Percentiles rank a stretch among this genome's conserved stretches.
These are phyloP conservation scores for Oscheius myriophilus DNA, from an alignment of 2,888 invertebrate species.

Conservation along the genomic window DNA sequence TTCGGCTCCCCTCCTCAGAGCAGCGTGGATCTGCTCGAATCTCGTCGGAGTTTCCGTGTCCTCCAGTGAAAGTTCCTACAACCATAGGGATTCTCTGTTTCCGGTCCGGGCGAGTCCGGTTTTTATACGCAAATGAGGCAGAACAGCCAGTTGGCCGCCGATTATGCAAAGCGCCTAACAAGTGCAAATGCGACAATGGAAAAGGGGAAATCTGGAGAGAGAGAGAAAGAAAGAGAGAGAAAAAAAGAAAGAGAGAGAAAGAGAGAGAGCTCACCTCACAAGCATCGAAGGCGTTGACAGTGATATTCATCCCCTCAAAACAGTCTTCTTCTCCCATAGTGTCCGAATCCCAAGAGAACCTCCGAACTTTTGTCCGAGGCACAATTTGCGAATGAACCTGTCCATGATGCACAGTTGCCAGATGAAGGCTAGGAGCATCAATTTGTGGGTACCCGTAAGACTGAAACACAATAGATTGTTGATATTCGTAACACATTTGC, in stretches of 20 bases:
- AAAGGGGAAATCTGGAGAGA: not conserved
- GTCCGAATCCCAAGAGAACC: slow-evolving; percentile 21
- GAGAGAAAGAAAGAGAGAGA: too few relatives aligned
- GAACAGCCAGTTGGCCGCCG: slow-evolving; percentile 21
- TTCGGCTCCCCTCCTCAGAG: slow-evolving; percentile 43
- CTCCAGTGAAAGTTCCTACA: slow-evolving; percentile 62
- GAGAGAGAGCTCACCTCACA: slow-evolving; percentile 50
- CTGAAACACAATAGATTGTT: slow-evolving; percentile 34
- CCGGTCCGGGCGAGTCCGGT: slow-evolving; percentile 17
- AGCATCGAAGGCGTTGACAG: slow-evolving; percentile 65
- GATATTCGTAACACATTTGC: not conserved
- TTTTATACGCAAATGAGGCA: slow-evolving; percentile 21
- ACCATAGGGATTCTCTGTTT: slow-evolving; percentile 1
- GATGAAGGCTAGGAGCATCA: slow-evolving; percentile 44
- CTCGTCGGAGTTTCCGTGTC: slow-evolving; percentile 57
- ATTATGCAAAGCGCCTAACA: slow-evolving; percentile 25
- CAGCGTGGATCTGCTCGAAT: slow-evolving; percentile 64
- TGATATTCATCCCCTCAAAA: slow-evolving; percentile 63
- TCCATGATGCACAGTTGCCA: slow-evolving; percentile 42
- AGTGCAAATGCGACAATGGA: not conserved
- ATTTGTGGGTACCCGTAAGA: slow-evolving; percentile 60
- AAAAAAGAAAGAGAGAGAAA: slow-evolving; percentile 5
- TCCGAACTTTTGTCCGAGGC: slow-evolving; percentile 12
- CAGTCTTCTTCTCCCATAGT: slow-evolving; percentile 55
- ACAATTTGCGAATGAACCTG: slow-evolving; percentile 25